Conservation (phyloP, 2,113 vertebrate species). For the Tauraco erythrolophus region DNA sequence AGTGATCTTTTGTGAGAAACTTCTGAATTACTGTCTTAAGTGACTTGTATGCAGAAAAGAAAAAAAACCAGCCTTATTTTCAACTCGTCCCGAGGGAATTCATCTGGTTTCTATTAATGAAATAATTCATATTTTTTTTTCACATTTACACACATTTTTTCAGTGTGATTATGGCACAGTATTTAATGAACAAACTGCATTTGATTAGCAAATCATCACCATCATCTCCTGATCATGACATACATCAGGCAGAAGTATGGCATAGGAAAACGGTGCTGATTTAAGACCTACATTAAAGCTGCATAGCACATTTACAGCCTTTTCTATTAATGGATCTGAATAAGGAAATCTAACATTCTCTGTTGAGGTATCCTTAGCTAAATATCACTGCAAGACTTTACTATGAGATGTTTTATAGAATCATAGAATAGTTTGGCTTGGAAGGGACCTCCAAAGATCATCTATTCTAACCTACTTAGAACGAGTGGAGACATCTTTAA, state of each 20-base stretch:
- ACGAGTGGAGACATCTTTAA: neutral
- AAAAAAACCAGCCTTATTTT: neutral
- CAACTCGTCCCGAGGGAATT: neutral
- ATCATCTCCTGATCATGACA: neutral
- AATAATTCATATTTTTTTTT: neutral
- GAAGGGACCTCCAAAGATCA: neutral
- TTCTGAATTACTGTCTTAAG: neutral
- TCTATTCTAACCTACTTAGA: neutral
- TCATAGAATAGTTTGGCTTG: neutral
- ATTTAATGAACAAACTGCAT: neutral
- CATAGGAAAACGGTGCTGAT: neutral
- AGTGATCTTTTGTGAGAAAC: neutral
- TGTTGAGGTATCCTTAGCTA: neutral
- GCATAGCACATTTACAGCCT: neutral
- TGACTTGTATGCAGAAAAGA: neutral
- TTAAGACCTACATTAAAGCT: neutral
- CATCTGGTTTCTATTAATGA: neutral
- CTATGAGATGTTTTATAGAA: neutral
- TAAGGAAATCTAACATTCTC: neutral
- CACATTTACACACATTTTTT: neutral
- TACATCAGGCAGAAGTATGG: neutral
- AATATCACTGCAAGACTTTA: neutral
- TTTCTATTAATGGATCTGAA: neutral
- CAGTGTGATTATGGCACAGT: neutral
- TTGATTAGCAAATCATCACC: neutral